Evolutionary conservation across 2,797 vertebrate genomes (phyloP), one percentile per base, ranked within the genome.

Genomic region (Neostethus bicornis): DNA sequence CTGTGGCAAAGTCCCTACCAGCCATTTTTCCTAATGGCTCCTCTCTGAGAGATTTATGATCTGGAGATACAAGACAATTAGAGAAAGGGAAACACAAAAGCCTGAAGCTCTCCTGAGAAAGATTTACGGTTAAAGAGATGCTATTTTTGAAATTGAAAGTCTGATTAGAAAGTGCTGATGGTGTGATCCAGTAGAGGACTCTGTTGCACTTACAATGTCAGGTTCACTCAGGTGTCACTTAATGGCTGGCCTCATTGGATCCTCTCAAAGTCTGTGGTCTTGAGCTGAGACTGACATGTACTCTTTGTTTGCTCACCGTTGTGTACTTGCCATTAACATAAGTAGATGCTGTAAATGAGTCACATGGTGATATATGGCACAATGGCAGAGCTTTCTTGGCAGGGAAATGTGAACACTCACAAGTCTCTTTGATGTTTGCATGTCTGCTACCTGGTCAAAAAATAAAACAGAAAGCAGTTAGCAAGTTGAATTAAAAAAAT

Each of bases 401-500:
- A 53, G 23, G 6, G 53, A 23, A 45, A 43, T 20, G 26, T 44
- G 24, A 24, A 26, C 12, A 11, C 31, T 9, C 19, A 14, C 5
- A 25, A 28, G 35, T 48, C 42, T 44, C 38, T 43, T 23, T 39
- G 76, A 76, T 50, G 77, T 90, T 84, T 76, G 64, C 75, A 79
- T 62, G 81, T 73, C 88, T 89, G n/a, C n/a, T n/a, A 87, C 81
- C 72, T 74, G 81, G 84, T 87, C 90, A 79, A 86, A 91, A 91
- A 90, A 81, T 85, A 83, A 86, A 84, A 86, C 87, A 90, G 90
- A 89, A 93, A 92, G 91, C 85, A 92, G 90, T 92, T 92, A n/a
- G n/a, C n/a, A n/a, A n/a, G n/a, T n/a, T n/a, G n/a, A n/a, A n/a
- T n/a, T n/a, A n/a, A n/a, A n/a, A n/a, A n/a, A n/a, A n/a, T n/a